Percentiles rank a stretch among this genome's conserved stretches.
These are phyloP conservation scores for Pyrrhosoma nymphula DNA, from an alignment of 2,888 invertebrate genomes.

Conservation along the genomic window DNA sequence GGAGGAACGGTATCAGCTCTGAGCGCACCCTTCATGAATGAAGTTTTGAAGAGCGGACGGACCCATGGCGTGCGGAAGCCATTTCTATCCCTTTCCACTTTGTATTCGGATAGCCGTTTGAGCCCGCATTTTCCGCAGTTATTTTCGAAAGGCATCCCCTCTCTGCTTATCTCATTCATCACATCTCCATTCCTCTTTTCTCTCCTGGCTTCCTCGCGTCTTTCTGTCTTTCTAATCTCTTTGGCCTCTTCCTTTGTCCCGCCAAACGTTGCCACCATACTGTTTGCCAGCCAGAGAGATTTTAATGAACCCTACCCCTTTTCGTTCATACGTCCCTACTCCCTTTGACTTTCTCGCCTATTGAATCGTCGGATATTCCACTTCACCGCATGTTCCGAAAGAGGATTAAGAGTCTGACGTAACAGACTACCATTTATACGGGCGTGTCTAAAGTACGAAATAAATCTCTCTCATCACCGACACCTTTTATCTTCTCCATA, in stretches of 20 bases:
- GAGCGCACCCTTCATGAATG: background rate
- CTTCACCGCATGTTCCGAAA: background rate
- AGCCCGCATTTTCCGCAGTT: background rate
- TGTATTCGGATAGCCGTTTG: background rate
- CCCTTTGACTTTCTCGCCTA: background rate
- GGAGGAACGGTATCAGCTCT: background rate
- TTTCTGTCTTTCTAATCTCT: background rate
- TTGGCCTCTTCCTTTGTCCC: background rate
- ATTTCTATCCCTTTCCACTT: background rate
- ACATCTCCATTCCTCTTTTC: constrained; percentile 4
- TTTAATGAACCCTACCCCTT: background rate
- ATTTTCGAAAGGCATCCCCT: background rate
- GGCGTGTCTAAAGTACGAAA: too few relatives aligned
- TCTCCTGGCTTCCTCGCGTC: background rate
- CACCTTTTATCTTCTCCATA: too few relatives aligned
- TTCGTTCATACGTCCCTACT: background rate
- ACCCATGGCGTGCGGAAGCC: background rate
- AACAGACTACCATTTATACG: too few relatives aligned
- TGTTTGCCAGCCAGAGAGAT: background rate
- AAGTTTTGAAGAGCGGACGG: background rate
- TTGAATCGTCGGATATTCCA: background rate
- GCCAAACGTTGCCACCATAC: background rate
- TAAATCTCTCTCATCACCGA: too few relatives aligned
- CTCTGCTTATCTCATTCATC: background rate
- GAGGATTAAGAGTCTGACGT: background rate